A percentile compares a stretch with the other conserved stretches of the same genome.
These are phyloP conservation scores for Planococcus citri DNA, from an alignment of 1,140 invertebrate species.

Conservation along the genomic window DNA sequence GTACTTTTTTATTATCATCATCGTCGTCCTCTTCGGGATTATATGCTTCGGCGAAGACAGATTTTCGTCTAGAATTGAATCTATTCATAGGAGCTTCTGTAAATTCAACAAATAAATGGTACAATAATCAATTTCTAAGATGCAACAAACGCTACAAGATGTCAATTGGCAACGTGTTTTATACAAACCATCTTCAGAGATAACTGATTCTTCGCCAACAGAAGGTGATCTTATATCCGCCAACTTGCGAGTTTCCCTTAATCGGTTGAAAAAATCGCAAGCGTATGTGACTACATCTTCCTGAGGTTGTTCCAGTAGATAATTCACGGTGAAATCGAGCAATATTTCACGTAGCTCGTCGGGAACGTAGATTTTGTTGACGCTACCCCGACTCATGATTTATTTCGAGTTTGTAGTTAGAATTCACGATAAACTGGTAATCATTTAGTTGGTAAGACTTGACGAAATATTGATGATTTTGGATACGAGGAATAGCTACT, in stretches of 20 bases:
- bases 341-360: conserved; percentile 84
- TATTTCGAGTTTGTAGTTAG: conserved; percentile 22
- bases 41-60: conserved; percentile 89
- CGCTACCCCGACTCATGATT: background rate
- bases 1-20: conserved; percentile 59
- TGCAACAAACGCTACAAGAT: no score
- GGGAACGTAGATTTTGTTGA: conserved; percentile 50
- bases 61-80: conserved; percentile 70
- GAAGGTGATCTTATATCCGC: conserved; percentile 31
- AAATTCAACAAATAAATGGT: conserved; percentile 29
- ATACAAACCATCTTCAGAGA: conserved; percentile 18
- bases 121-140: no score
- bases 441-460: no score
- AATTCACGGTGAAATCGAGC: conserved; percentile 89
- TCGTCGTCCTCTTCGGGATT: conserved; percentile 87
- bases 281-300: conserved; percentile 78
- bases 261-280: conserved; percentile 77
- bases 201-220: conserved; percentile 13
- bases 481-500: no score
- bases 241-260: conserved; percentile 43
- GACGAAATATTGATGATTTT: no score
- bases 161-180: no score
- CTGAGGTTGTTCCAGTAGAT: conserved; percentile 71
- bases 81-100: conserved; percentile 63
- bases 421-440: no score